Evolutionary conservation across 2,888 invertebrate species (phyloP), one percentile per base, ranked within the genome.

Genomic region (Lasioglossum morio): DNA sequence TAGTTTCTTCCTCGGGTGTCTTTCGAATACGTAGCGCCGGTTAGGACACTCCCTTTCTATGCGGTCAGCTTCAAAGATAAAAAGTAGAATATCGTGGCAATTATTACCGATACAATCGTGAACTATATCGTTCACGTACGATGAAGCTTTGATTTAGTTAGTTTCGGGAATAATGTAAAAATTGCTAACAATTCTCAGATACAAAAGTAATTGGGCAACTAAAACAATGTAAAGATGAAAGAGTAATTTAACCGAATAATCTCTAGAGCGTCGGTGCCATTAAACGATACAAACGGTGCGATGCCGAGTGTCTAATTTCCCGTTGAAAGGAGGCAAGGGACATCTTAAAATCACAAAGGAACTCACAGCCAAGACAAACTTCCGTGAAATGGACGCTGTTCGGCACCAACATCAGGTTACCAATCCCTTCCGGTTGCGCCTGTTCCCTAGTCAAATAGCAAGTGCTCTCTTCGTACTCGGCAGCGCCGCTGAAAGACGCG

Each of bases 341-440:
- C 10, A 37, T 37, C 37, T 1, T 37, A 23, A 12, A 63, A 30
- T 63, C 30, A 14, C 27, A 23, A 30, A 63, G 63, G 7, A 14
- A 96, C 98, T 97, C 96, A 98, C 98, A 98, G 69, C 98, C 97
- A 79, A 98, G 96, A 95, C 98, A 98, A 84, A 98, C 97, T 96
- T 98, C 98, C 79, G 98, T 98, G 94, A 98, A 98, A 94, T 98
- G 98, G 5, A 98, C 98, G 93, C 98, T 98, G 91, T 98, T 98
- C 1, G 98, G 98, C 14, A 98, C 98, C 82, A 98, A 96, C 97
- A 98, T 98, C n/a, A 98, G 96, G 88, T 97, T 98, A 57, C 98
- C 98, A 72, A 98, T 98, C 66, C 98, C 98, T 95, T 98, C 98
- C 0, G 98, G 98, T 77, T 97, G 97, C 0, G 98, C 98, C 89